A percentile compares a stretch with the other conserved stretches of the same genome.
Evolutionary conservation across 2,888 invertebrate species (phyloP).

Genomic region (Drosophila pegasa): DNA sequence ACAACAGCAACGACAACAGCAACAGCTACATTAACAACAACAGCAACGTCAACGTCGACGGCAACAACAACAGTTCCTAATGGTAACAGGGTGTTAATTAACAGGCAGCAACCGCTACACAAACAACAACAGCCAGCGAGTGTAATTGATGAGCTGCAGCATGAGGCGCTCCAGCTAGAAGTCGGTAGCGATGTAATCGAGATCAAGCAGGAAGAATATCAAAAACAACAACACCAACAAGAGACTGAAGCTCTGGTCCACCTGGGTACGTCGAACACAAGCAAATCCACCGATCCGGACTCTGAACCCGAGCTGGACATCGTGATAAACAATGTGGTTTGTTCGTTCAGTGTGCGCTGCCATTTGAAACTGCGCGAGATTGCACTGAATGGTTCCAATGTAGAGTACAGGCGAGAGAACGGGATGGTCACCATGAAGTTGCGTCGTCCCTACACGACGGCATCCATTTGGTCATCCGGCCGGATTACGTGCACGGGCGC

Average conservation of each 20-base stretch:
- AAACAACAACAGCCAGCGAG: slow-evolving; percentile 89
- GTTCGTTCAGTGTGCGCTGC: slow-evolving; percentile 93
- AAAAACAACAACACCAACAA: neutral
- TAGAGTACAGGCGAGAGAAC: slow-evolving; percentile 97
- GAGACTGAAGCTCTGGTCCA: slow-evolving; percentile 87
- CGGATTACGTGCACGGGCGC: slow-evolving; percentile 88
- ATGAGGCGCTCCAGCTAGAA: slow-evolving; percentile 87
- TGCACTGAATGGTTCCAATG: slow-evolving; percentile 96
- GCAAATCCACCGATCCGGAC: neutral
- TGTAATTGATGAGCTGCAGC: slow-evolving; percentile 91
- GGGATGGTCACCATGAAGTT: slow-evolving; percentile 99
- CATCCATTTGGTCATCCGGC: slow-evolving; percentile 99
- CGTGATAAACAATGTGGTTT: slow-evolving; percentile 94
- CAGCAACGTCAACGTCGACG: slow-evolving; percentile 19
- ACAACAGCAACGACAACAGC: slow-evolving; percentile 4
- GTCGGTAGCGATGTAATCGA: slow-evolving; percentile 11
- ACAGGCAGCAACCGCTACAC: slow-evolving; percentile 34
- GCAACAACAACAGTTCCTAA: slow-evolving; percentile 14
- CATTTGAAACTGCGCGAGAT: slow-evolving; percentile 97
- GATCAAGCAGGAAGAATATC: slow-evolving; percentile 17
- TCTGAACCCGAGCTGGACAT: slow-evolving; percentile 91
- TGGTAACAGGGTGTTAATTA: slow-evolving; percentile 19
- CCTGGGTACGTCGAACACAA: neutral
- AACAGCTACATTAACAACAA: slow-evolving; percentile 7
- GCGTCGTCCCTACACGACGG: slow-evolving; percentile 96